phyloP scores from a whole-genome alignment of 2,888 invertebrate species.

The Merodon equestris region DNA sequence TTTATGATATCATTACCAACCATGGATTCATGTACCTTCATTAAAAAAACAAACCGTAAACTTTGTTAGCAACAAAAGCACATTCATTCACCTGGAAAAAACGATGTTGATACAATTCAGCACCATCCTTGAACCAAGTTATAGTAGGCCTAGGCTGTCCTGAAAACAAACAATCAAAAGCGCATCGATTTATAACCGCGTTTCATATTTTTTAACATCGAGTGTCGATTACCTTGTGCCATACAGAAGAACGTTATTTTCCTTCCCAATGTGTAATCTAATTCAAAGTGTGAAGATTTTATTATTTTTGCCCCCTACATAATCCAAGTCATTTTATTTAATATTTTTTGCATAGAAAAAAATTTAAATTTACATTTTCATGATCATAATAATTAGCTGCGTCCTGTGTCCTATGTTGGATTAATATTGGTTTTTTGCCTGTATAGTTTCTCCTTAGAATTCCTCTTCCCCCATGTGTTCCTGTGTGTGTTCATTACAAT shows the following conservation, averaged over 20 bases:
- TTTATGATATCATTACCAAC: conserved; percentile 89
- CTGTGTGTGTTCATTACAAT: too few species aligned
- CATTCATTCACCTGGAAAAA: conserved; percentile 86
- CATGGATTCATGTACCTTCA: conserved; percentile 92
- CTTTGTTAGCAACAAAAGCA: background rate
- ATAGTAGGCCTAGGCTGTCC: conserved; percentile 90
- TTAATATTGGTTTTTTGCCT: conserved; percentile 77
- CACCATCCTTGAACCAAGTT: conserved; percentile 97
- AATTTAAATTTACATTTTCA: conserved; percentile 84
- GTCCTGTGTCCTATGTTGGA: conserved; percentile 90
- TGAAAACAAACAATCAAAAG: conserved; percentile 74
- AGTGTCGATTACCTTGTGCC: conserved; percentile 88
- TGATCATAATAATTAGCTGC: conserved; percentile 95
- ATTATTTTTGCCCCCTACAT: conserved; percentile 92
- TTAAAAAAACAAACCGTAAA: background rate
- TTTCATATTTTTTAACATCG: too few species aligned
- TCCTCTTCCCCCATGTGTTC: conserved; percentile 76
- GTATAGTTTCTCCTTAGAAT: conserved; percentile 77
- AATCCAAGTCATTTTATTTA: background rate
- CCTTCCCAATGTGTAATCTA: conserved; percentile 94
- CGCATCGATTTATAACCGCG: background rate
- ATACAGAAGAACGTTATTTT: conserved; percentile 96
- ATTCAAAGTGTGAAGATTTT: conserved; percentile 93
- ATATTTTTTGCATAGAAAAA: too few species aligned
- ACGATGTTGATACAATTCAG: conserved; percentile 94